phyloP scores from a whole-genome alignment of 2,797 vertebrate species.

The Jordanella pulchra region DNA sequence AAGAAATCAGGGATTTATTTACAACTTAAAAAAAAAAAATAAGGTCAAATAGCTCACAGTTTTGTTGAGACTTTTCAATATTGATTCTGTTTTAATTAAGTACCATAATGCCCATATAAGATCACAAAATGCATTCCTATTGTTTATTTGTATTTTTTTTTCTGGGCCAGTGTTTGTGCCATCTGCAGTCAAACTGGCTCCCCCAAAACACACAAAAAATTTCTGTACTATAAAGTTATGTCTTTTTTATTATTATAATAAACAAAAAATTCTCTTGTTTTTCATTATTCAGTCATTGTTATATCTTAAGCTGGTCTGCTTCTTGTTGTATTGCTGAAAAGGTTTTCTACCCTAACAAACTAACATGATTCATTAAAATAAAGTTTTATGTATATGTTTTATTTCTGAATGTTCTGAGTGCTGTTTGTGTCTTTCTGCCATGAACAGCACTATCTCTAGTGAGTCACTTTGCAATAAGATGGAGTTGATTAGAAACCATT shows the following conservation, averaged over 20 bases:
- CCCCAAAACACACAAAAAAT: not conserved
- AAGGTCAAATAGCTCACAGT: conserved; percentile 32
- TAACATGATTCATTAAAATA: conserved; percentile 28
- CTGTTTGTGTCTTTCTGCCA: conserved; percentile 27
- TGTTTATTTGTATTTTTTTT: conserved; percentile 15
- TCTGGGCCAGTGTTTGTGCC: conserved; percentile 26
- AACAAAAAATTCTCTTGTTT: not conserved
- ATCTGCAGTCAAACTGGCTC: conserved; percentile 12
- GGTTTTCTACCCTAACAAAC: conserved; percentile 18
- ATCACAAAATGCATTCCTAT: conserved; percentile 24
- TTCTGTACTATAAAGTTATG: not conserved
- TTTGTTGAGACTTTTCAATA: not conserved
- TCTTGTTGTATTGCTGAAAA: conserved; percentile 10
- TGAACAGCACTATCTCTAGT: conserved; percentile 31
- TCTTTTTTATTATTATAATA: not conserved
- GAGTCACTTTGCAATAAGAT: conserved; percentile 22
- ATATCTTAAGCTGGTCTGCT: conserved; percentile 16
- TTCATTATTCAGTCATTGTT: not conserved
- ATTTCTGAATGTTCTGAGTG: conserved; percentile 31
- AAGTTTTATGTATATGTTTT: conserved; percentile 11
- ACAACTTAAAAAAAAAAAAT: not conserved
- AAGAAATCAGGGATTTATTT: conserved; percentile 1
- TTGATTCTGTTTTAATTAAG: not conserved
- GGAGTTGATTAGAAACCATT: conserved; percentile 26
- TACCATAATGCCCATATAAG: not conserved